Evolutionary conservation across 2,113 vertebrate species (phyloP).

Genomic region (Varanus komodoensis): DNA sequence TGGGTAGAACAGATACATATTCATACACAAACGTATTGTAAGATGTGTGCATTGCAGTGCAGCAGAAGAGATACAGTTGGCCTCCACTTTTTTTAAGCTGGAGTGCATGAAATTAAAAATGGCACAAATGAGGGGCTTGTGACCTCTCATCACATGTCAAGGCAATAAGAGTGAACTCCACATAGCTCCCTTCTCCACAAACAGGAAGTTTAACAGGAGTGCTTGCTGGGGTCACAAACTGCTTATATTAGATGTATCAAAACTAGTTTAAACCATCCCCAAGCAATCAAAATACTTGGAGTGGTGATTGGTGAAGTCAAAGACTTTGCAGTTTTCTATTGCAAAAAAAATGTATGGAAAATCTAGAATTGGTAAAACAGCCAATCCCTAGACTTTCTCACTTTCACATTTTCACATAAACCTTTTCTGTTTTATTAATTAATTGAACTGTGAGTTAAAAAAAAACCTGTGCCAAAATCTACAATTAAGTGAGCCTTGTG

Average conservation of each 20-base stretch:
- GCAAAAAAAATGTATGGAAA: too few species aligned
- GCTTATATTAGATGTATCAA: neutral
- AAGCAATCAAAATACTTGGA: neutral
- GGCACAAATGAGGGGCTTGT: neutral
- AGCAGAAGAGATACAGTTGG: neutral
- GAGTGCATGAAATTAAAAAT: neutral
- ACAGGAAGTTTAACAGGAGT: neutral
- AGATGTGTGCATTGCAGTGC: neutral
- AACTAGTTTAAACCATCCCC: neutral
- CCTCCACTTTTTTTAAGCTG: neutral
- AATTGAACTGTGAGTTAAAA: neutral
- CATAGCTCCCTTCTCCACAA: too few species aligned
- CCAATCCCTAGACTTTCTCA: neutral
- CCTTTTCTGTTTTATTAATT: neutral
- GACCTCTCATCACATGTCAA: neutral
- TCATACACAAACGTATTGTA: neutral
- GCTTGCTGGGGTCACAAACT: neutral
- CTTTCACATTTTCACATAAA: neutral
- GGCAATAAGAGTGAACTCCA: too few species aligned
- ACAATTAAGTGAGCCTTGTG: neutral
- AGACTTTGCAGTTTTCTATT: neutral
- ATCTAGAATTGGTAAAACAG: neutral
- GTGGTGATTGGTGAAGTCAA: neutral
- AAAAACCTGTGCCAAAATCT: neutral
- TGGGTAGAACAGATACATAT: neutral